phyloP scores from a whole-genome alignment of 2,113 vertebrate species.

The Saguinus imperator region DNA sequence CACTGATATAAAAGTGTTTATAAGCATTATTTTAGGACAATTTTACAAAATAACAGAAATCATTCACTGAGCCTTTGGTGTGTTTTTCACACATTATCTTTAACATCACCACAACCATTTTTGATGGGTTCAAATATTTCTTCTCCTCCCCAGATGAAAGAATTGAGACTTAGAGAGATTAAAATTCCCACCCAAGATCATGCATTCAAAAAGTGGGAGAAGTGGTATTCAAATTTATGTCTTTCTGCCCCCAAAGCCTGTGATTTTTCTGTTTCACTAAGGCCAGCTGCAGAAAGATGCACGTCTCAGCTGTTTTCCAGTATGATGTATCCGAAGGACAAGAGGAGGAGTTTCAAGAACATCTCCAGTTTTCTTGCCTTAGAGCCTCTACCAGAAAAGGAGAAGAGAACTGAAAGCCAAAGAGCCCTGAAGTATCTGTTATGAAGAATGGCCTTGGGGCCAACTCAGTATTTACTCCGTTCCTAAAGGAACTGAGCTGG shows the following conservation, averaged over 20 bases:
- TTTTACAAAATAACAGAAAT: background rate
- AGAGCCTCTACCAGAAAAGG: background rate
- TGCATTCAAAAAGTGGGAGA: background rate
- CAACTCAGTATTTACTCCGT: background rate
- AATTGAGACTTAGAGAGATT: background rate
- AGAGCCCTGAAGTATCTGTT: background rate
- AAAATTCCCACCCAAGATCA: background rate
- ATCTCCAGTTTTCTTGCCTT: background rate
- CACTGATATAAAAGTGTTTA: background rate
- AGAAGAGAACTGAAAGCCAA: background rate
- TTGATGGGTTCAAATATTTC: background rate
- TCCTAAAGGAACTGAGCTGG: background rate
- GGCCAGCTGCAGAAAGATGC: background rate
- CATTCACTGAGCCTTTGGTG: background rate
- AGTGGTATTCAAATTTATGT: background rate
- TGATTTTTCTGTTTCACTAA: background rate
- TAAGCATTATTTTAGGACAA: background rate
- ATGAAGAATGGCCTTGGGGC: background rate
- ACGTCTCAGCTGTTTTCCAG: background rate
- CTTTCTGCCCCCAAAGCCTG: background rate
- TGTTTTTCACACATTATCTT: background rate
- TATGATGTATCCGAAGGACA: background rate
- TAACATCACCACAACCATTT: background rate
- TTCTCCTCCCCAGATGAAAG: background rate
- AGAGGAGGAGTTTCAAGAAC: background rate